Conservation (phyloP, 2,113 vertebrate species). For the Malaclemys terrapin region DNA sequence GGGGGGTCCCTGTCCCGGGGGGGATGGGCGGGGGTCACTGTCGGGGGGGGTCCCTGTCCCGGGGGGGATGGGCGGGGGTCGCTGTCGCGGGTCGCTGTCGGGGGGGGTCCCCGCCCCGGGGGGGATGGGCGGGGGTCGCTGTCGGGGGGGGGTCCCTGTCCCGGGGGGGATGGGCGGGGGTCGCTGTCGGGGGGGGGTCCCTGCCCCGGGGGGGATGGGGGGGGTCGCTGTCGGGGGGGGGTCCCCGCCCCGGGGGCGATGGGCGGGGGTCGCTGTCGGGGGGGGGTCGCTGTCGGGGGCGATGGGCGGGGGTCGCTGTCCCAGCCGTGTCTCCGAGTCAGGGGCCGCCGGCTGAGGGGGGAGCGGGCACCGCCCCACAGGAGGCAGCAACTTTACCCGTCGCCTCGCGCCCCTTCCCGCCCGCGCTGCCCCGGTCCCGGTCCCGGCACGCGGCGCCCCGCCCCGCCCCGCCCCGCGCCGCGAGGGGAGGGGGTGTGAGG, state of each 20-base stretch:
- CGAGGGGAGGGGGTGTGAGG: not conserved
- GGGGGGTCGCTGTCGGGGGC: not conserved
- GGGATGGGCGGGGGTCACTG: not conserved
- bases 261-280: too few relatives aligned
- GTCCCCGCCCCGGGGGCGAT: not conserved
- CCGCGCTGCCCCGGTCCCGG: too few relatives aligned
- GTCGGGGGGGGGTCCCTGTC: too few relatives aligned
- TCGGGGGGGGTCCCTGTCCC: not conserved
- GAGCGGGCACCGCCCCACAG: too few relatives aligned
- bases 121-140: too few relatives aligned
- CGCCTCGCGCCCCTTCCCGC: not conserved
- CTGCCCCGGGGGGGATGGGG: not conserved
- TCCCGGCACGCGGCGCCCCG: too few relatives aligned
- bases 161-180: not conserved
- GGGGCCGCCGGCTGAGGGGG: not conserved
- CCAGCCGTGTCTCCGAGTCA: not conserved
- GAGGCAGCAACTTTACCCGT: not conserved
- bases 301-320: not conserved
- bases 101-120: too few relatives aligned
- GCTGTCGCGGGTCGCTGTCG: too few relatives aligned
- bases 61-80: too few relatives aligned
- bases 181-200: not conserved
- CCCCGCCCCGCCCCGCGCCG: not conserved
- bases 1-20: not conserved
- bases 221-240: not conserved